These are phyloP conservation scores for Lagocephalus sceleratus DNA, from an alignment of 2,797 vertebrate species.

Conservation along the genomic window DNA sequence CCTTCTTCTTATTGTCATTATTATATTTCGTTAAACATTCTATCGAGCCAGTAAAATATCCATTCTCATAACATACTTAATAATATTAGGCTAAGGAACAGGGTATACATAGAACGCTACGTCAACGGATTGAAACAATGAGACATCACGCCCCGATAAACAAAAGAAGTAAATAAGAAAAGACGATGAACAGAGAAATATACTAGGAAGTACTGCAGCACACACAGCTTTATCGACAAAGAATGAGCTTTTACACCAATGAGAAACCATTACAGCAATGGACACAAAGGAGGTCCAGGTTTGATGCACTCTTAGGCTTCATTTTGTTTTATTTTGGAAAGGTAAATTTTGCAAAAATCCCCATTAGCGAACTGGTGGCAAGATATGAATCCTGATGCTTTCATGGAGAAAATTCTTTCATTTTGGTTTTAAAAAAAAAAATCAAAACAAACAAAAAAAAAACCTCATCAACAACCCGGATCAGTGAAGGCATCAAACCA, in stretches of 20 bases:
- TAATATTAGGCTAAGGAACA: conserved; percentile 94
- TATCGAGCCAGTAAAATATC: conserved; percentile 99
- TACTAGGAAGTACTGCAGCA: conserved; percentile 93
- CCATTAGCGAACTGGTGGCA: too few species aligned
- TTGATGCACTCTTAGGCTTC: conserved; percentile 78
- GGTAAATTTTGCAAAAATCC: too few species aligned
- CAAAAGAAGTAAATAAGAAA: conserved; percentile 68
- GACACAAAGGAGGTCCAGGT: conserved; percentile 80
- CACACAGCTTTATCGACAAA: conserved; percentile 88
- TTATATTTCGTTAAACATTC: conserved; percentile 96
- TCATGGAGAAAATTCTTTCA: too few species aligned
- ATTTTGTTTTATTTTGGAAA: conserved; percentile 22
- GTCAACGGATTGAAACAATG: conserved; percentile 85
- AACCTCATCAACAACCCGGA: conserved; percentile 24
- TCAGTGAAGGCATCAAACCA: conserved; percentile 62
- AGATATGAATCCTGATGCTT: too few species aligned
- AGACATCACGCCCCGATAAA: conserved; percentile 79
- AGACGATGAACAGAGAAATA: conserved; percentile 78
- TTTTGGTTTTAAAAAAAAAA: conserved; percentile 25
- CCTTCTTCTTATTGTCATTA: conserved; percentile 82
- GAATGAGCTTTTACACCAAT: conserved; percentile 89
- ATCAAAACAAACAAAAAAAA: conserved; percentile 22
- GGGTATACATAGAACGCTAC: conserved; percentile 91
- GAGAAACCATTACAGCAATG: conserved; percentile 87
- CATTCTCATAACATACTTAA: conserved; percentile 98